Evolutionary conservation across 2,888 invertebrate species (phyloP), one percentile per base, ranked within the genome.

Genomic region (Torymus texanus): DNA sequence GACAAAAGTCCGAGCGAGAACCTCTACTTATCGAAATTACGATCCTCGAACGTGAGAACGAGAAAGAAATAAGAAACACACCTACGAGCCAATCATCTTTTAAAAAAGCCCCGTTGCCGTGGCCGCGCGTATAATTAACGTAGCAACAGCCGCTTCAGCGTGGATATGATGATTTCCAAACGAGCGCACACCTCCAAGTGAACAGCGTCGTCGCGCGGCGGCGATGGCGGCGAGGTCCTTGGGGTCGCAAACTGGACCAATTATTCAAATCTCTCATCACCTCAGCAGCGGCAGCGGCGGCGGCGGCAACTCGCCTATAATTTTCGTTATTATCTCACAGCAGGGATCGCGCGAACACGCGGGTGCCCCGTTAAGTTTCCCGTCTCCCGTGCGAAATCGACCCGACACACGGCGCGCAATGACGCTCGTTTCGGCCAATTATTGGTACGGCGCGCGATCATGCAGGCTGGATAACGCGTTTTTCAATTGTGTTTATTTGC

Each of bases 221-320:
- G 21, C 14, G 24, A 10, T 4, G 8, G 18, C 29, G 65, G 21
- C 29, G 29, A 29, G 59, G 56, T 66, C 66, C 51, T 16, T 50
- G 56, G 50, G 41, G 10, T 41, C n/a, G 58, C 14, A n/a, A 21
- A 73, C 73, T 81, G 82, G 80, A 78, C 74, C 79, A 79, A 83
- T 83, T 82, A 82, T 82, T 80, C 81, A 78, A 80, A 83, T 83
- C 82, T 80, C 83, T 82, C 81, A 81, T 82, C 82, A 80, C 78
- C 77, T 78, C 74, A n/a, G n/a, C n/a, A n/a, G n/a, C n/a, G n/a
- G n/a, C n/a, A n/a, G n/a, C n/a, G 80, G 51, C 74, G 55, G 29
- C 66, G 61, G 61, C 50, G 75, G 41, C 75, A 66, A 16, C 62
- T 75, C n/a, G 55, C 16, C 74, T 74, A 63, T 82, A 84, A 84